Percentiles rank a stretch among this genome's conserved stretches.
Evolutionary conservation across 2,888 invertebrate species (phyloP).

Genomic region (Drosophila borborema): DNA sequence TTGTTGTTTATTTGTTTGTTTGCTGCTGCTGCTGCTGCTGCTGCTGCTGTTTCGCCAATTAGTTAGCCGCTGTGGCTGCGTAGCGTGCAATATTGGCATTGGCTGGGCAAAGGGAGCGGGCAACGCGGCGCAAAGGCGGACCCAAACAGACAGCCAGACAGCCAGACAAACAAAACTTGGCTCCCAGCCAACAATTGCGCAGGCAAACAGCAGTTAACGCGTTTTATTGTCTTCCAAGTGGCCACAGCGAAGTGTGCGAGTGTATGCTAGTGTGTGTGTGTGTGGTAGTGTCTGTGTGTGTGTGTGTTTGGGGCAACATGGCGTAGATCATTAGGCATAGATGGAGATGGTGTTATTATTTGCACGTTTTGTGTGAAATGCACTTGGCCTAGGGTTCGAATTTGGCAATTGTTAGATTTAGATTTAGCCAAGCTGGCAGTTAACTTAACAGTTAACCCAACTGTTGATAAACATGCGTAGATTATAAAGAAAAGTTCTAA

Average conservation of each 20-base stretch:
- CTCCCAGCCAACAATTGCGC: constrained; percentile 61
- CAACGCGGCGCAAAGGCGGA: not conserved
- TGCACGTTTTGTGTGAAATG: constrained; percentile 84
- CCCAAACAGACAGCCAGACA: constrained; percentile 7
- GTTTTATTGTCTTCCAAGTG: constrained; percentile 75
- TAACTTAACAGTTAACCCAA: constrained; percentile 19
- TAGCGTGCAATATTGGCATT: constrained; percentile 66
- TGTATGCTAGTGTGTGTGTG: constrained; percentile 21
- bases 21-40: constrained; percentile 19
- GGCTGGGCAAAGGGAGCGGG: constrained; percentile 17
- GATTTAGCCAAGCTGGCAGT: constrained; percentile 4
- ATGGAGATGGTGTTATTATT: constrained; percentile 84
- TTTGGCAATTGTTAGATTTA: constrained; percentile 14
- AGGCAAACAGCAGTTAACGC: constrained; percentile 75
- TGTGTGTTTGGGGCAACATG: constrained; percentile 53
- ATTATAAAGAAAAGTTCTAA: constrained; percentile 9
- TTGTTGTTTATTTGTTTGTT: constrained; percentile 20
- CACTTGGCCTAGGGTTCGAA: constrained; percentile 53
- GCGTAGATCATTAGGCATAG: constrained; percentile 80
- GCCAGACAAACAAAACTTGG: constrained; percentile 46
- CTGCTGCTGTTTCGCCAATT: constrained; percentile 67
- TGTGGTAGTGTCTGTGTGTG: constrained; percentile 26
- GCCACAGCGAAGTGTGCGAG: constrained; percentile 28
- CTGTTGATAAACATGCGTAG: constrained; percentile 15
- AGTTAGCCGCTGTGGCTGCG: constrained; percentile 71